phyloP scores from a whole-genome alignment of 2,888 invertebrate species.

The Macrosoma leucophasiata region DNA sequence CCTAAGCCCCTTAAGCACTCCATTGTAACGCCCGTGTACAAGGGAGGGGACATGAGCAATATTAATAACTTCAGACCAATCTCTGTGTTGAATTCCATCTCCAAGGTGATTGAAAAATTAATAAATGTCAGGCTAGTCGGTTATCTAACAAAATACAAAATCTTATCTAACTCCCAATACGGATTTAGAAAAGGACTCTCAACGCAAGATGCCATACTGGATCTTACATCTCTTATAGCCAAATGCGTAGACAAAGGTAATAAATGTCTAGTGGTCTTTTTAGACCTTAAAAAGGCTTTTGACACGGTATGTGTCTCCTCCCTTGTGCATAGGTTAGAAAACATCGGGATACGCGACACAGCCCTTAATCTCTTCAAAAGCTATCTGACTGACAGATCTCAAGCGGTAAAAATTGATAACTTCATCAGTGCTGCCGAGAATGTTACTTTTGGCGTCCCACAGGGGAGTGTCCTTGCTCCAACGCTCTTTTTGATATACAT shows the following conservation, averaged over 20 bases:
- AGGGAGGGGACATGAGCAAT: conserved; percentile 12
- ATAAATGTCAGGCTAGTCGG: conserved; percentile 7
- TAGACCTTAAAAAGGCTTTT: conserved; percentile 7
- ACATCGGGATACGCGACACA: conserved; percentile 8
- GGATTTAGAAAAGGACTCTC: conserved; percentile 5
- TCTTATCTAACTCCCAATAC: conserved; percentile 3
- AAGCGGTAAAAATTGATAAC: conserved; percentile 2
- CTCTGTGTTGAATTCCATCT: conserved; percentile 8
- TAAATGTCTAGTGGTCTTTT: conserved; percentile 6
- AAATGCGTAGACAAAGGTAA: conserved; percentile 1
- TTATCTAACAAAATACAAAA: no score
- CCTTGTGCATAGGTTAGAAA: conserved; percentile 7
- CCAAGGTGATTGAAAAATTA: conserved; percentile 7
- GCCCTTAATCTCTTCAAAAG: conserved; percentile 4
- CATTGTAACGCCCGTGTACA: conserved; percentile 17
- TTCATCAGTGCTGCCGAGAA: no score
- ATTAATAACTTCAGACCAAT: conserved; percentile 18
- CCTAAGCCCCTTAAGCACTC: conserved; percentile 1
- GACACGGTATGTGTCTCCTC: conserved; percentile 13
- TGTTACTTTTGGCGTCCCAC: no score
- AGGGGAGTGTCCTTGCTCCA: no score
- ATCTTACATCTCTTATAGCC: conserved; percentile 1
- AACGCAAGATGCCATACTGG: conserved; percentile 4
- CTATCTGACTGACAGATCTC: conserved; percentile 2
- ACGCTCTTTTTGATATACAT: no score